phyloP scores from a whole-genome alignment of 2,888 invertebrate genomes.

The Neoaliturus tenellus region DNA sequence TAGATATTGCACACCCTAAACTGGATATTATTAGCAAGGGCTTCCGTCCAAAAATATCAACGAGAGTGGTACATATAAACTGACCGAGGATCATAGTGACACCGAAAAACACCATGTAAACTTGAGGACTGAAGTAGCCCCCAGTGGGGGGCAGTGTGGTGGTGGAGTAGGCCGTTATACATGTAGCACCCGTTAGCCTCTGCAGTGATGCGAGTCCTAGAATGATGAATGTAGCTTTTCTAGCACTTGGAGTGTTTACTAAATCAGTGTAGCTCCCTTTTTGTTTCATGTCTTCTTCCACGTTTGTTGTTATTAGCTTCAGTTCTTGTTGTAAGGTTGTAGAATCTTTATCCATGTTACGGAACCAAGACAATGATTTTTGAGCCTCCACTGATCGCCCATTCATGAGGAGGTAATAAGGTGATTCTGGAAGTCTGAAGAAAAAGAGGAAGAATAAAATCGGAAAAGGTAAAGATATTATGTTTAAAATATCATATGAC shows the following conservation, averaged over 20 bases:
- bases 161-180: constrained; percentile 78
- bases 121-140: constrained; percentile 61
- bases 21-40: constrained; percentile 62
- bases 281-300: constrained; percentile 71
- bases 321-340: constrained; percentile 59
- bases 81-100: constrained; percentile 60
- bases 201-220: constrained; percentile 63
- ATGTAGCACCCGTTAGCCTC: constrained; percentile 80
- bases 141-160: constrained; percentile 76
- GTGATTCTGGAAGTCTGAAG: constrained; percentile 78
- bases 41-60: constrained; percentile 64
- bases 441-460: constrained; percentile 74
- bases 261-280: constrained; percentile 69
- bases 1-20: constrained; percentile 59
- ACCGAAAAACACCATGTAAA: constrained; percentile 65
- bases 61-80: constrained; percentile 60
- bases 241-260: constrained; percentile 58
- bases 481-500: constrained; percentile 58
- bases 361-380: constrained; percentile 57
- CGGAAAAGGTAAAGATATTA: constrained; percentile 73
- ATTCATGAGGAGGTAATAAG: constrained; percentile 77
- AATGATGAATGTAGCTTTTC: constrained; percentile 63
- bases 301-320: constrained; percentile 64
- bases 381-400: constrained; percentile 71
- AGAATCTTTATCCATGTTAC: constrained; percentile 49